Base-by-base conservation (phyloP, 2,797 vertebrate genomes). In the Eulemur rubriventer region DNA sequence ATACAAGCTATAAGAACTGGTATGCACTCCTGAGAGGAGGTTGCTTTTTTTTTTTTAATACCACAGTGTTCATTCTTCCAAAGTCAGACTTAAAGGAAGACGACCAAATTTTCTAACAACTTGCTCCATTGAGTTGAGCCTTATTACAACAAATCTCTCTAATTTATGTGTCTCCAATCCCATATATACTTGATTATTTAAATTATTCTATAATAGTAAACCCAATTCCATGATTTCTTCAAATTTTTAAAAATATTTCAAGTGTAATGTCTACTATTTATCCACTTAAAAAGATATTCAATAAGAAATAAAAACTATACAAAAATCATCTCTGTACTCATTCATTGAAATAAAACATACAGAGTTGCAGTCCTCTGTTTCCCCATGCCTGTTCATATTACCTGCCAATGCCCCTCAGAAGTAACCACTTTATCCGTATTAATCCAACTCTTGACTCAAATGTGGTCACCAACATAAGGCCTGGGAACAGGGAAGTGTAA, bases 1-100 rank as follows among this genome's bases (percentile, higher is more conserved):
- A 92, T 75, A 93, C 14, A 70, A 88, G 59, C 61, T 86, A 5
- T 81, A 84, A 95, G 91, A 92, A 94, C 61, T 82, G 59, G 80
- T 78, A 50, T 91, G 76, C 24, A 73, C 57, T 92, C 26, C 89
- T 82, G n/a, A 96, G 95, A 94, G 93, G 52, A 98, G 97, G 70
- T 79, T 84, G 52, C 94, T 83, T 85, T 83, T 90, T 78, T 79
- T 88, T 65, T 79, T 92, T 78, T 48, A 95, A 89, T 83, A 88
- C 41, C 57, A 94, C 52, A 67, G 35, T 92, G 46, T 91, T 85
- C 86, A 97, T 91, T 41, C 72, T 97, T 97, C 86, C 67, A 75
- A 97, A 94, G 67, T 61, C 26, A 26, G 73, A 80, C 48, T 95
- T 91, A 87, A 94, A 89, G 65, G 48, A 92, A 92, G 52, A 90